Percentiles rank a stretch among this genome's conserved stretches.
Evolutionary conservation across 2,797 vertebrate species (phyloP).

Genomic region (Lepilemur septentrionalis): DNA sequence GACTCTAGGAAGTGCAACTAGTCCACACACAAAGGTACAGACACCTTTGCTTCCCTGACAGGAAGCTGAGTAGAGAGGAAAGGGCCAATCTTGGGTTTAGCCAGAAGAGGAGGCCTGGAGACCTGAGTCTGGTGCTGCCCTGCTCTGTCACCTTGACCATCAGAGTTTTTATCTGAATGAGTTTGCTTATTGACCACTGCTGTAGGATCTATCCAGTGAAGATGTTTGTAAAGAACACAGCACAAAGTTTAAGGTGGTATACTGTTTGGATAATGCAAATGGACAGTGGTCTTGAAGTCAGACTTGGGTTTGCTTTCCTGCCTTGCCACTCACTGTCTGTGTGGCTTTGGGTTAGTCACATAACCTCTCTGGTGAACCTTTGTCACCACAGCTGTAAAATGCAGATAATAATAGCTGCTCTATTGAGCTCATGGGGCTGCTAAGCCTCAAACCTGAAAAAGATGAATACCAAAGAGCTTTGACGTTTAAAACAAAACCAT

Average conservation of each 20-base stretch:
- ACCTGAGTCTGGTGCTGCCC: not conserved
- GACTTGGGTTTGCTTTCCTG: not conserved
- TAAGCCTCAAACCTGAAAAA: not conserved
- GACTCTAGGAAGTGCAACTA: not conserved
- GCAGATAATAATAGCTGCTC: not conserved
- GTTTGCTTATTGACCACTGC: not conserved
- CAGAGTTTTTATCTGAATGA: not conserved
- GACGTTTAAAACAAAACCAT: not conserved
- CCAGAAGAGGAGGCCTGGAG: not conserved
- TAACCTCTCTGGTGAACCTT: not conserved
- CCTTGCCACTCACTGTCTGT: not conserved
- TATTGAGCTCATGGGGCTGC: not conserved
- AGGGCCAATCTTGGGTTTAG: not conserved
- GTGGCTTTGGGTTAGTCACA: not conserved
- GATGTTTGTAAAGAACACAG: not conserved
- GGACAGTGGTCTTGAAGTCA: not conserved
- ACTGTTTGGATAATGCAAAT: not conserved
- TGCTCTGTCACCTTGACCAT: not conserved
- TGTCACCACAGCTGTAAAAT: not conserved
- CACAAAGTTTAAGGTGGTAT: not conserved
- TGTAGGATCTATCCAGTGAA: not conserved
- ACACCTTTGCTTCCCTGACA: not conserved
- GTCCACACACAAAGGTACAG: accelerated
- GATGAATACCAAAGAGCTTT: not conserved
- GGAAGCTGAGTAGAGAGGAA: not conserved